A percentile compares a stretch with the other conserved stretches of the same genome.
Evolutionary conservation across 2,797 vertebrate genomes (phyloP).

Genomic region (Leucoraja ocellata): DNA sequence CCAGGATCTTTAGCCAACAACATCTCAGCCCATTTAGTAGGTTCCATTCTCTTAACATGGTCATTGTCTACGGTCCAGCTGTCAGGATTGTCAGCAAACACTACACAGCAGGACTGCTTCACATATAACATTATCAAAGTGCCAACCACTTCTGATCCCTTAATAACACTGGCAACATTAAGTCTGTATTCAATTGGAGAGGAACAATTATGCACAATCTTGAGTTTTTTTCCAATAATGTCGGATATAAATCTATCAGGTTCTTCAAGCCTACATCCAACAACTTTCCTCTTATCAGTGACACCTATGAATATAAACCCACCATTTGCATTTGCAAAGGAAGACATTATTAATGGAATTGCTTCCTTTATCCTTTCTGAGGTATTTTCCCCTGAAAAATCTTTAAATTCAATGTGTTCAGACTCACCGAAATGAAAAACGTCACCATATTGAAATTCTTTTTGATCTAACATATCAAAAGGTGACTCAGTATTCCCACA

Average conservation of each 20-base stretch:
- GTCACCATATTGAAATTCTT: conserved; percentile 34
- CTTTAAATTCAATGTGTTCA: conserved; percentile 47
- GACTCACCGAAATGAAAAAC: conserved; percentile 49
- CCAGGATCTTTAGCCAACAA: conserved; percentile 43
- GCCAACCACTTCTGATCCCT: neutral
- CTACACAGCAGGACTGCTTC: conserved; percentile 42
- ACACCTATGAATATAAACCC: conserved; percentile 51
- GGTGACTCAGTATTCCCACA: neutral
- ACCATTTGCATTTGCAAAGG: conserved; percentile 48
- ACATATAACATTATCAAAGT: conserved; percentile 39
- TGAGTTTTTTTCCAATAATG: neutral
- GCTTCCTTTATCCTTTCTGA: neutral
- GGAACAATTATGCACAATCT: conserved; percentile 37
- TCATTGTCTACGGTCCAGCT: conserved; percentile 42
- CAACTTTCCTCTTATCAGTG: conserved; percentile 35
- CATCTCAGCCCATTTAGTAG: conserved; percentile 35
- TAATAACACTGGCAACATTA: conserved; percentile 43
- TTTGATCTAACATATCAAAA: conserved; percentile 35
- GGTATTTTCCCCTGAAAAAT: conserved; percentile 24
- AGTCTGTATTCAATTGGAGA: conserved; percentile 42
- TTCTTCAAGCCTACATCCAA: neutral
- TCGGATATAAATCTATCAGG: conserved; percentile 19
- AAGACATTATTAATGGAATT: conserved; percentile 43
- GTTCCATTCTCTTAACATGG: fast-evolving
- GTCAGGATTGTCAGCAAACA: conserved; percentile 27